Evolutionary conservation across 2,888 invertebrate genomes (phyloP).

Genomic region (Leptogaster cylindrica): DNA sequence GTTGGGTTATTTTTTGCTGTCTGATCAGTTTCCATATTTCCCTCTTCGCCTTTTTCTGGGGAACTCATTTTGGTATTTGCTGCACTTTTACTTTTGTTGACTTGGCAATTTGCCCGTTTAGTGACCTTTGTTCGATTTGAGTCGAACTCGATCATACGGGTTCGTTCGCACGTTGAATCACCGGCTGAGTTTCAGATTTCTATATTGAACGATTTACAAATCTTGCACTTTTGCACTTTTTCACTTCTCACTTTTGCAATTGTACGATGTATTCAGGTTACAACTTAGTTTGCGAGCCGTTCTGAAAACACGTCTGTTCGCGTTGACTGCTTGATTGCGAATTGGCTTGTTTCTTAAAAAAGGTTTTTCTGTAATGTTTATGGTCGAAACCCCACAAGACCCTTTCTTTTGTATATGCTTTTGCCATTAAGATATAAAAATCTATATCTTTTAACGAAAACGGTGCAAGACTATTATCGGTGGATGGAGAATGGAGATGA

Average conservation of each 20-base stretch:
- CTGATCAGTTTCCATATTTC: constrained; percentile 2
- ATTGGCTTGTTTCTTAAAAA: too few species aligned
- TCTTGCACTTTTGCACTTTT: not conserved
- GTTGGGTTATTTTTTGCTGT: not conserved
- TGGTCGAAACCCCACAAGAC: too few species aligned
- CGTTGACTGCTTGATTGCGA: not conserved
- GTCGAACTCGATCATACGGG: not conserved
- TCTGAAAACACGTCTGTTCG: constrained; percentile 10
- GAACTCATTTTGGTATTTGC: not conserved
- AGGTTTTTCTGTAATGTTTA: too few species aligned
- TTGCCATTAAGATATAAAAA: too few species aligned
- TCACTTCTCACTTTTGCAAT: not conserved
- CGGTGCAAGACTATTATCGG: too few species aligned
- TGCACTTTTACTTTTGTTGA: not conserved
- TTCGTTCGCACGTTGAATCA: not conserved
- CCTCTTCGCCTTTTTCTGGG: constrained; percentile 10
- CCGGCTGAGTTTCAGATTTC: not conserved
- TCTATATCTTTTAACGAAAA: too few species aligned
- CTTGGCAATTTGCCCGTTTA: constrained; percentile 6
- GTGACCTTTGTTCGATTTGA: not conserved
- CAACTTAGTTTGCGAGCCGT: too few species aligned
- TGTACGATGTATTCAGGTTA: too few species aligned
- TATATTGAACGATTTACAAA: not conserved
- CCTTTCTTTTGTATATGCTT: too few species aligned
- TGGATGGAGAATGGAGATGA: too few species aligned